Evolutionary conservation across 2,888 invertebrate species (phyloP), one percentile per base, ranked within the genome.

Genomic region (Plebejus melissa): DNA sequence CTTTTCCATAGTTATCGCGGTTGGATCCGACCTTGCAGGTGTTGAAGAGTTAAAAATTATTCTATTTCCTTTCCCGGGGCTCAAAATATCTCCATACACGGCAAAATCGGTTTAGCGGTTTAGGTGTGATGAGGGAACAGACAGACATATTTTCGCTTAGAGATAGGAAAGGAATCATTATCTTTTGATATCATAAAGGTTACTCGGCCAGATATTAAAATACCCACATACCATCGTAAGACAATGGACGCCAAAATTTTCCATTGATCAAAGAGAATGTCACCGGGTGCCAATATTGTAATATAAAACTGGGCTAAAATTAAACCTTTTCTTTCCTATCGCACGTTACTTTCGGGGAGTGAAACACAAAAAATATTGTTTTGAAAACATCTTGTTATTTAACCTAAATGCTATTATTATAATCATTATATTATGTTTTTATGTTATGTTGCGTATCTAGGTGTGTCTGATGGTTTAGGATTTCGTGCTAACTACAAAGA

Each of bases 231-330:
- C 3, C 38, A 70, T 54, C 72, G 32, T 50, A 54, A 46, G 50
- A 72, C 72, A 54, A 72, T 72, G 54, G 32, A 36, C 22, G 72
- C 54, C 72, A 72, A 72, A 71, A 72, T 72, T 72, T 72, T 72
- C 72, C 72, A 72, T 72, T 72, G 72, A 72, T 32, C 32, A 72
- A 70, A 32, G 50, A 13, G 54, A 72, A 72, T 72, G 72, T 72
- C 72, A 50, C 72, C 11, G 7, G 32, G 50, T 72, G 72, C 72
- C 72, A 72, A 72, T 32, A 22, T 22, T 22, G 72, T 32, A 72
- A 72, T 72, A 32, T 50, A 54, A 72, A 54, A 50, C 50, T 28
- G 2, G 28, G 28, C 72, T 72, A 72, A 54, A 72, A 50, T 46
- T 72, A 72, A 72, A 50, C 16, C 16, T 32, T 11, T 72, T 54